phyloP scores from a whole-genome alignment of 2,797 vertebrate species.

The Lateolabrax maculatus region DNA sequence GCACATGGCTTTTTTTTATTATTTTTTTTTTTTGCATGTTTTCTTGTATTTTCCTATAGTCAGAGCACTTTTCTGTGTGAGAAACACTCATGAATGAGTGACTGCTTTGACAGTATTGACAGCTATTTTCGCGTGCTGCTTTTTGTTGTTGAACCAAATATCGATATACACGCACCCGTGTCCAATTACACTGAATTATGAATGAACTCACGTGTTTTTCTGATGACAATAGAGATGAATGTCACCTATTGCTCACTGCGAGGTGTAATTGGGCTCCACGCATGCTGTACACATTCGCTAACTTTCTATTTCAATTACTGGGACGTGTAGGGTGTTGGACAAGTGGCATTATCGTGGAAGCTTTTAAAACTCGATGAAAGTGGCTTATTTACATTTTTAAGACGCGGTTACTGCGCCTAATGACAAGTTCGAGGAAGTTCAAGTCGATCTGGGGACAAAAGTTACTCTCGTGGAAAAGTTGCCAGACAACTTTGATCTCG shows the following conservation, averaged over 20 bases:
- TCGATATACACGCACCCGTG: conserved; percentile 75
- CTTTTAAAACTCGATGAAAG: conserved; percentile 18
- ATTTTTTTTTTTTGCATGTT: conserved; percentile 25
- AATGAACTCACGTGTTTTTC: conserved; percentile 89
- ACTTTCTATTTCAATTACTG: conserved; percentile 46
- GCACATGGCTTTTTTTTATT: background rate
- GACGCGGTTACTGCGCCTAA: background rate
- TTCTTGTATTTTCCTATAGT: conserved; percentile 31
- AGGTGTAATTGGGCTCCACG: conserved; percentile 70
- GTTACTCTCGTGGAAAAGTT: conserved; percentile 67
- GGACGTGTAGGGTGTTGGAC: background rate
- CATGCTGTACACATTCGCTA: conserved; percentile 50
- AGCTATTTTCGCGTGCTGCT: conserved; percentile 57
- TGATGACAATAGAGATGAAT: conserved; percentile 84
- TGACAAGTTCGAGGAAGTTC: conserved; percentile 55
- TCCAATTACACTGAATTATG: conserved; percentile 88
- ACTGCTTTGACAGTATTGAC: conserved; percentile 55
- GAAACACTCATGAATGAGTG: conserved; percentile 35
- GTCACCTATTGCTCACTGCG: conserved; percentile 78
- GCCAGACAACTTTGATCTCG: conserved; percentile 54
- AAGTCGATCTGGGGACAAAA: conserved; percentile 46
- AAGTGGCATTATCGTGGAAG: background rate
- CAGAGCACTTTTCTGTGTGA: conserved; percentile 30
- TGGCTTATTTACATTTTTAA: conserved; percentile 16
- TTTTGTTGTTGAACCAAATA: conserved; percentile 79